phyloP scores from a whole-genome alignment of 2,797 vertebrate species.

The Rhinogobio ventralis region DNA sequence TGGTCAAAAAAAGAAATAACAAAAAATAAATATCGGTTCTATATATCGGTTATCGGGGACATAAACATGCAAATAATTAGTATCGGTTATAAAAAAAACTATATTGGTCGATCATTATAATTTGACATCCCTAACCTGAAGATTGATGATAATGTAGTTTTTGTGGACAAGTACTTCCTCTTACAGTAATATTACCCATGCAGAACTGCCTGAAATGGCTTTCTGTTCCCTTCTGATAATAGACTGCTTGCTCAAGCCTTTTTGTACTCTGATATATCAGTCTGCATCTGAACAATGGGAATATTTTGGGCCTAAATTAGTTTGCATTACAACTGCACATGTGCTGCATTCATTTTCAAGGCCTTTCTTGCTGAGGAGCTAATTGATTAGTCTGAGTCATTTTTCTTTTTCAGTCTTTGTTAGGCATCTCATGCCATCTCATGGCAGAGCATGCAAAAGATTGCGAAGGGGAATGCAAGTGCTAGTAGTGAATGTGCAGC shows the following conservation, averaged over 20 bases:
- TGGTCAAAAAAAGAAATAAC: no score
- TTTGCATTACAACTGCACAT: not conserved
- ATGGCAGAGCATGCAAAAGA: slow-evolving; percentile 21
- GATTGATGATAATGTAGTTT: not conserved
- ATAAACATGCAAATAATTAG: no score
- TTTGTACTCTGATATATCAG: not conserved
- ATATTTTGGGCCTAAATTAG: not conserved
- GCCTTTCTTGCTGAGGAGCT: not conserved
- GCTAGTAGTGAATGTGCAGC: slow-evolving; percentile 39
- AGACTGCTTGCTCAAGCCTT: not conserved
- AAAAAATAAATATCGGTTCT: no score
- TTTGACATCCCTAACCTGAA: not conserved
- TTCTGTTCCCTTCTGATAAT: not conserved
- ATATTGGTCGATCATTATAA: no score
- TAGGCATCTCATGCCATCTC: slow-evolving; percentile 6
- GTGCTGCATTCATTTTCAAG: not conserved
- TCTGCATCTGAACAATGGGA: not conserved
- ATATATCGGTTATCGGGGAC: no score
- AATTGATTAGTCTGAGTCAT: slow-evolving; percentile 25
- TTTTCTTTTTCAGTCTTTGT: slow-evolving; percentile 25
- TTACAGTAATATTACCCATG: not conserved
- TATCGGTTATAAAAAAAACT: no score
- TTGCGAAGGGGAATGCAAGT: slow-evolving; percentile 10
- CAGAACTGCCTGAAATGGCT: not conserved
- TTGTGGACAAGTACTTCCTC: slow-evolving; percentile 8